Percentiles rank a stretch among this genome's conserved stretches.
Evolutionary conservation across 2,113 vertebrate species (phyloP).

Genomic region (Pimephales promelas): DNA sequence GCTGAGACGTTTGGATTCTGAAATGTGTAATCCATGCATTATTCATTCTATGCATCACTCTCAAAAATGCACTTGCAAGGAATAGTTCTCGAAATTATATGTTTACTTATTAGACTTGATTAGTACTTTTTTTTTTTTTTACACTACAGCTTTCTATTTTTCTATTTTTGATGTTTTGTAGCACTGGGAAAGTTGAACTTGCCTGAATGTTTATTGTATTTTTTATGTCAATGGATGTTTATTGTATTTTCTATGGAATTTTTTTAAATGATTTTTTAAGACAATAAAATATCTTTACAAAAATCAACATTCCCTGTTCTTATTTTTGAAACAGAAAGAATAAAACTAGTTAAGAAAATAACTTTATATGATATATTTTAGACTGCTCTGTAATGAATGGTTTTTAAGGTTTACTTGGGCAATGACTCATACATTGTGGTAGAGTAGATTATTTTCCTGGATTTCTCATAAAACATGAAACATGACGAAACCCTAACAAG

Average conservation of each 20-base stretch:
- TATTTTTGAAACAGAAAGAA: not conserved
- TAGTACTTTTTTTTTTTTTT: not conserved
- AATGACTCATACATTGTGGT: too few species aligned
- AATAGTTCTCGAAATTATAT: slow-evolving; percentile 30
- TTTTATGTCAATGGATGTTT: not conserved
- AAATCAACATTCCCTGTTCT: not conserved
- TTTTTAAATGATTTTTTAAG: not conserved
- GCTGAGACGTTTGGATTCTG: not conserved
- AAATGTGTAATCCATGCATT: slow-evolving; percentile 5
- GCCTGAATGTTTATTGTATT: not conserved
- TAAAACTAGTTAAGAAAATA: not conserved
- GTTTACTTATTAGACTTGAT: slow-evolving; percentile 1
- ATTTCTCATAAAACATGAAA: not conserved
- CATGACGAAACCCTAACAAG: not conserved
- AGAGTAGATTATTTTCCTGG: not conserved
- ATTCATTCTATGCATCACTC: slow-evolving; percentile 5
- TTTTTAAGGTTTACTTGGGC: not conserved
- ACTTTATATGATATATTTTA: too few species aligned
- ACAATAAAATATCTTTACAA: slow-evolving; percentile 20
- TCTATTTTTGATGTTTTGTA: slow-evolving; percentile 2
- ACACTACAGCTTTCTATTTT: slow-evolving; percentile 13
- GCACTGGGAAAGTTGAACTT: not conserved
- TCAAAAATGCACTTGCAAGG: slow-evolving; percentile 20
- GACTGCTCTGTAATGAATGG: not conserved
- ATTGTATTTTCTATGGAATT: too few species aligned